A percentile compares a stretch with the other conserved stretches of the same genome.
Evolutionary conservation across 2,113 vertebrate genomes (phyloP).

Genomic region (Siniperca knerii): DNA sequence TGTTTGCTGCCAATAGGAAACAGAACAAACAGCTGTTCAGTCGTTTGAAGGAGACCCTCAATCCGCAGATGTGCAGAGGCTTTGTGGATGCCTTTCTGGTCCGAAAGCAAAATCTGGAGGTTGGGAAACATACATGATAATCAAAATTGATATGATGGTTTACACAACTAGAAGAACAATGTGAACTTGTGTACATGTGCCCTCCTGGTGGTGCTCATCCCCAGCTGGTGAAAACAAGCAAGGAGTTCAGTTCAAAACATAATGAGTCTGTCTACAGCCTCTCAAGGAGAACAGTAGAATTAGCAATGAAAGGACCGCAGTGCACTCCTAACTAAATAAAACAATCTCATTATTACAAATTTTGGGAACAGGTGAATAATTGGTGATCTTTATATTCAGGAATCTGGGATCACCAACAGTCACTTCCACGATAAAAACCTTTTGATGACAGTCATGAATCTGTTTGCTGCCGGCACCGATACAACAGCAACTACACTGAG

Average conservation of each 20-base stretch:
- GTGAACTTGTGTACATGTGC: background rate
- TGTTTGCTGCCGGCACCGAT: constrained; percentile 80
- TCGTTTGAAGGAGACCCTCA: constrained; percentile 53
- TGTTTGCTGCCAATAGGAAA: background rate
- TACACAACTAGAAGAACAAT: background rate
- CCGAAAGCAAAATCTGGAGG: constrained; percentile 49
- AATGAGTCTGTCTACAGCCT: no score
- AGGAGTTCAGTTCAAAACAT: no score
- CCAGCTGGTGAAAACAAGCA: no score
- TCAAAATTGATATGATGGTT: background rate
- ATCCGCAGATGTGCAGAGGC: constrained; percentile 62
- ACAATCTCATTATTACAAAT: no score
- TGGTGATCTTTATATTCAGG: constrained; percentile 23
- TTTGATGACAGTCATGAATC: constrained; percentile 49
- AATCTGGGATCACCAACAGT: constrained; percentile 34
- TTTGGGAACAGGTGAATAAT: no score
- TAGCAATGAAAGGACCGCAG: no score
- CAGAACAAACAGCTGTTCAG: constrained; percentile 13
- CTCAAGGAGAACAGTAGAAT: no score
- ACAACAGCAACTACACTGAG: constrained; percentile 75
- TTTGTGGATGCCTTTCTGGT: constrained; percentile 62
- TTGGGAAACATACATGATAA: background rate
- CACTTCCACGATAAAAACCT: constrained; percentile 66
- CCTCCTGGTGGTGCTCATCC: no score
- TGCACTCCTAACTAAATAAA: no score